Evolutionary conservation across 2,797 vertebrate species (phyloP), one percentile per base, ranked within the genome.

Genomic region (Notoglanidium macrostoma): DNA sequence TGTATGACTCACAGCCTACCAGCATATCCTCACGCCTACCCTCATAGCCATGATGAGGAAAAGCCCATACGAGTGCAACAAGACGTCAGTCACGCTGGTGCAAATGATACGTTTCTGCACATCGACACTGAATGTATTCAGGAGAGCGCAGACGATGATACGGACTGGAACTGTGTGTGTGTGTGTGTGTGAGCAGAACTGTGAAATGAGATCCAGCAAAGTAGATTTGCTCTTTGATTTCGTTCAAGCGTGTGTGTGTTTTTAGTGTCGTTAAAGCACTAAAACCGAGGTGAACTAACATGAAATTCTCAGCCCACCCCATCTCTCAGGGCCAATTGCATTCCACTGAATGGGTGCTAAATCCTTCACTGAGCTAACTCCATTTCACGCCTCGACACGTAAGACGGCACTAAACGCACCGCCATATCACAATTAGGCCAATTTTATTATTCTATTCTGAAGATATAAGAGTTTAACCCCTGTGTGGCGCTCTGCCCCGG

Each of bases 161-260:
- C 2, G 21, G 29, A 59, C 32, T 1, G 19, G 55, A 59, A 40
- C 29, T 23, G 19, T 40, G 76, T 29, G 49, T 54, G 74, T 55
- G 74, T 57, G 49, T 21, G 51, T 19, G 57, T 74, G 44, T 73
- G 93, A 92, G 49, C 67, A 90, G 26, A 59, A 92, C 93, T 94
- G 94, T 95, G 94, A 95, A 95, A 95, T 95, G 94, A 94, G 93
- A 93, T 94, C 59, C 77, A 81, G 68, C 77, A 68, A 70, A 87
- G 86, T 83, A 80, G 88, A 89, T 87, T 83, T 85, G 77, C 54
- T 74, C 72, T 65, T 59, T 46, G 77, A 83, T 89, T 89, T 70
- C 78, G 61, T 82, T 61, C 17, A 29, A 68, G 78, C 40, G 23
- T 77, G 77, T 55, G 68, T 73, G 7, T 86, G 67, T 78, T 12